Evolutionary conservation across 1,140 invertebrate species (phyloP), one percentile per base, ranked within the genome.

Genomic region (Sitophilus oryzae): DNA sequence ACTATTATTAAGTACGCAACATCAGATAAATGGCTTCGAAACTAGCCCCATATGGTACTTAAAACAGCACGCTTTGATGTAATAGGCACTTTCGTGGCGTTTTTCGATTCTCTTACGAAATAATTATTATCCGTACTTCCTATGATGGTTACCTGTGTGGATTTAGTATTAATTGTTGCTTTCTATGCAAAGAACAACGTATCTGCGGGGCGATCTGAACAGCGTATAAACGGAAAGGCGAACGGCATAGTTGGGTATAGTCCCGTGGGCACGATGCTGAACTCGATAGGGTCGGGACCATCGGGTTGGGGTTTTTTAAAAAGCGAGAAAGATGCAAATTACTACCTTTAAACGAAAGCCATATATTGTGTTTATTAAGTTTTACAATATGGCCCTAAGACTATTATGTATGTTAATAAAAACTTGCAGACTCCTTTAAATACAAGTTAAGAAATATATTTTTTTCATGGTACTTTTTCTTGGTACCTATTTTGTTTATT

Each of bases 1-100:
- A 54, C 52, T 54, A 41, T 54, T 54, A 54, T 54, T 54, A 54
- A 47, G 36, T 38, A 54, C 52, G 52, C 52, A 54, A 54, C 52
- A 54, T 54, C 52, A 54, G 52, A 54, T 54, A 54, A 54, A 54
- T 54, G 45, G 43, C 38, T 47, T 40, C 19, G 37, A 54, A 54
- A 42, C 44, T 37, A 54, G 44, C 52, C 25, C 36, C 52, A 47
- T 54, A 45, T 30, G 36, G 43, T 54, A 47, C 52, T 54, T 47
- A 54, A 54, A 41, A 25, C 43, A 47, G 43, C 43, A 47, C 43
- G 43, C 44, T 54, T 54, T 47, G 44, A 38, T 40, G 52, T 54
- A 54, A 47, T 47, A 47, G 52, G 43, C 47, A 41, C 42, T 46
- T 47, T 54, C 23, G 19, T 43, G 37, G 34, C 30, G 41, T 34